Percentiles rank a stretch among this genome's conserved stretches.
Conservation (phyloP, 2,888 invertebrate species). For the Tiliacea citrago region DNA sequence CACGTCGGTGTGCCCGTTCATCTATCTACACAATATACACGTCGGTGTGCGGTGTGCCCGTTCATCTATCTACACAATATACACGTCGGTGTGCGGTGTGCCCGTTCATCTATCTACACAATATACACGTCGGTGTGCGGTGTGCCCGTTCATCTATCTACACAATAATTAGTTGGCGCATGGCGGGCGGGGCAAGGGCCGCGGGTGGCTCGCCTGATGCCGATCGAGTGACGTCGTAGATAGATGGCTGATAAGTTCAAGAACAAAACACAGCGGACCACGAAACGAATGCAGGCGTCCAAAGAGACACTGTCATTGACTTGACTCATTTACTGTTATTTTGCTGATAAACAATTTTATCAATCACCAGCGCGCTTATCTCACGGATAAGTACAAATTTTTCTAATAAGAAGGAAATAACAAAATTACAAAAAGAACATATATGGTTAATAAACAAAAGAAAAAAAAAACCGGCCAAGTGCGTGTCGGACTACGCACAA, state of each 20-base stretch:
- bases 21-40: not conserved
- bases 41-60: not conserved
- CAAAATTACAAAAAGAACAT: not conserved
- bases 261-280: not conserved
- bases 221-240: not conserved
- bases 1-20: not conserved
- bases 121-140: not conserved
- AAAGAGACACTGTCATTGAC: slow-evolving; percentile 10
- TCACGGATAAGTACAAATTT: not conserved
- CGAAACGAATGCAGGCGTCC: not conserved
- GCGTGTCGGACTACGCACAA: too few relatives aligned
- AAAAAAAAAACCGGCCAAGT: too few relatives aligned
- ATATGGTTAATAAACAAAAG: too few relatives aligned
- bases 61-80: not conserved
- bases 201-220: not conserved
- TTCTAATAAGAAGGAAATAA: not conserved
- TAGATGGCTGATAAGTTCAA: slow-evolving; percentile 27
- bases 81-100: not conserved
- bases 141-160: not conserved
- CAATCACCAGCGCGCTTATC: slow-evolving; percentile 35
- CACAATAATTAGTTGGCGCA: not conserved
- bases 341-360: slow-evolving; percentile 49
- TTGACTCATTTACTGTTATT: slow-evolving; percentile 19
- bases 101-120: not conserved
- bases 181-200: not conserved